A percentile compares a stretch with the other conserved stretches of the same genome.
phyloP scores from a whole-genome alignment of 2,888 invertebrate species.

The Eupithecia inturbata region DNA sequence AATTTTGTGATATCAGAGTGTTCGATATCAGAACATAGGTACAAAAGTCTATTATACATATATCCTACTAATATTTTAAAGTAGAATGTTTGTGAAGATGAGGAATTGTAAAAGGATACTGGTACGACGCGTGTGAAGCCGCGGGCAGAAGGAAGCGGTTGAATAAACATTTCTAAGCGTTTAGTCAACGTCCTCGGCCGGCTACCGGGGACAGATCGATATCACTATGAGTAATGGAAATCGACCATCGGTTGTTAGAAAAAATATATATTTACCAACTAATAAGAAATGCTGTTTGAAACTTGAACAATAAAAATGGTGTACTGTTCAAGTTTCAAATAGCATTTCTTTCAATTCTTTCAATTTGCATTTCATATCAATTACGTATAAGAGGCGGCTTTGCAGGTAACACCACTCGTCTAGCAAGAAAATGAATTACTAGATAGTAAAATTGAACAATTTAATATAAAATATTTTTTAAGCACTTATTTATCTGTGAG shows the following conservation, averaged over 20 bases:
- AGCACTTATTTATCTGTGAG: neutral
- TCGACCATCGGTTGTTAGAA: constrained; percentile 35
- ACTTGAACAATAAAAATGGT: neutral
- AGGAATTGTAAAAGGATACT: neutral
- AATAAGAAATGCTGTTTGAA: constrained; percentile 27
- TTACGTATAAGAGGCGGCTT: neutral
- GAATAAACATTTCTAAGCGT: constrained; percentile 41
- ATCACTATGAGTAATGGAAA: constrained; percentile 45
- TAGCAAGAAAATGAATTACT: neutral
- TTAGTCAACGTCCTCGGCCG: constrained; percentile 60
- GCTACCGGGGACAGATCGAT: constrained; percentile 50
- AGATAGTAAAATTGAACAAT: neutral
- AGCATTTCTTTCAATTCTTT: too few relatives aligned
- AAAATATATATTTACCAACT: constrained; percentile 26
- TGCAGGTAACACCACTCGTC: neutral
- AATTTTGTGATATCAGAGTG: too few relatives aligned
- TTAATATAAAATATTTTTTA: neutral
- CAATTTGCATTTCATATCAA: too few relatives aligned
- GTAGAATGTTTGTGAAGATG: too few relatives aligned
- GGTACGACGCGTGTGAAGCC: neutral
- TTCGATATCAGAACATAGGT: too few relatives aligned
- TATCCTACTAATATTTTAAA: too few relatives aligned
- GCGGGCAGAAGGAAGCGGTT: neutral
- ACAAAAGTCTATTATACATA: too few relatives aligned
- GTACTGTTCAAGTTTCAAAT: too few relatives aligned